Base-by-base conservation (phyloP, 2,888 invertebrate species). In the Tenthredo livida region DNA sequence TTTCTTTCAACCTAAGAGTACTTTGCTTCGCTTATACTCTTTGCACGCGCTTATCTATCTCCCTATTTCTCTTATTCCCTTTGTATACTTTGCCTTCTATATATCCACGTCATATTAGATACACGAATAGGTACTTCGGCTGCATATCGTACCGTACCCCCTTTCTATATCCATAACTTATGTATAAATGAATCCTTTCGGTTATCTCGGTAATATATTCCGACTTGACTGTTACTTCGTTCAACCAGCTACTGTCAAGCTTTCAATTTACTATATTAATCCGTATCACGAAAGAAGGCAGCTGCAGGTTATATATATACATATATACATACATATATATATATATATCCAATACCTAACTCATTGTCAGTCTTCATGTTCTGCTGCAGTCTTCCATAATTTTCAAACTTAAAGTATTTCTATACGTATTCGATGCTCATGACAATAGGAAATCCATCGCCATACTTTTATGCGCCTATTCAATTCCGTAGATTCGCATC, bases 261-360 rank as follows among this genome's bases (percentile, higher is more conserved):
- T 77, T 77, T 54, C 29, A 54, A 77, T 77, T 77, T 77, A 54
- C 77, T 50, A n/a, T 54, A 54, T 77, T 77, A 77, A 77, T 77
- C 77, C 77, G 50, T 54, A 77, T 54, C 50, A 77, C 77, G 77
- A 77, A 77, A 77, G 77, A 54, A 77, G 50, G 17, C 29, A 50
- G 54, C 21, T 33, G 15, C 29, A 77, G n/a, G 25, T 40, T 77
- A 29, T 6, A 29, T 6, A 17, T 2, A 29, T 29, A 1, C 29
- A 29, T 29, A 29, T 6, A 29, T 6, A 17, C 29, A 29, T 29
- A 1, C 29, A 29, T 29, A n/a, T n/a, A n/a, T n/a, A n/a, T n/a
- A n/a, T n/a, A n/a, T n/a, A n/a, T n/a, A n/a, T 77, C 21, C 5
- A 29, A 29, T 77, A 47, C 77, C n/a, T 77, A 50, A 54, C 54